Conservation (phyloP, 1,140 invertebrate genomes). For the Pseudachorutes palmiensis region DNA sequence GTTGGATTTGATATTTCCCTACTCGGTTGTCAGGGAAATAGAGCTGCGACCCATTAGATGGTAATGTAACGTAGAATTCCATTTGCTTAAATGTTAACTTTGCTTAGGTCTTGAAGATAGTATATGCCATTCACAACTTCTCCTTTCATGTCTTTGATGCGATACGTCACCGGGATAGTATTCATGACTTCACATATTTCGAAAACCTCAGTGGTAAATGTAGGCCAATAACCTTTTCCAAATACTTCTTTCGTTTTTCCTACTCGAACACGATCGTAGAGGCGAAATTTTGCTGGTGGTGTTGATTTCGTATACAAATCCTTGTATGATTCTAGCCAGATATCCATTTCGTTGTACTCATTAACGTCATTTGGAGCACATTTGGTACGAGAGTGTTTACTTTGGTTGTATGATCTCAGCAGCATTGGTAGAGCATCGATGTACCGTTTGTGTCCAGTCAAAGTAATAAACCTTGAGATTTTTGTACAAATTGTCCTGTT, state of each 20-base stretch:
- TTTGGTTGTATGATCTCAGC: slow-evolving; percentile 24
- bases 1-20: not conserved
- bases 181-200: not conserved
- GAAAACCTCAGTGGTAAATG: not conserved
- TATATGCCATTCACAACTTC: not conserved
- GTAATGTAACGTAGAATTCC: not conserved
- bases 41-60: not conserved
- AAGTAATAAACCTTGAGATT: slow-evolving; percentile 20
- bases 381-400: slow-evolving; percentile 16
- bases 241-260: slow-evolving; percentile 7
- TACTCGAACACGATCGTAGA: slow-evolving; percentile 1
- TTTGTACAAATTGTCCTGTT: slow-evolving; percentile 17
- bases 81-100: not conserved
- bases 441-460: slow-evolving; percentile 1
- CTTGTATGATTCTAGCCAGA: slow-evolving; percentile 26
- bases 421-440: slow-evolving; percentile 8
- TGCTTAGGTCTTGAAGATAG: slow-evolving; percentile 10
- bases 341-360: slow-evolving; percentile 25
- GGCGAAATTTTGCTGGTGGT: slow-evolving; percentile 54
- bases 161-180: not conserved
- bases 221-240: not conserved
- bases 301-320: slow-evolving; percentile 54
- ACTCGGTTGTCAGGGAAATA: not conserved
- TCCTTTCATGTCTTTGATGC: not conserved
- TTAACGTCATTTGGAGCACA: slow-evolving; percentile 19